Evolutionary conservation across 2,797 vertebrate genomes (phyloP).

Genomic region (Microchirus variegatus): DNA sequence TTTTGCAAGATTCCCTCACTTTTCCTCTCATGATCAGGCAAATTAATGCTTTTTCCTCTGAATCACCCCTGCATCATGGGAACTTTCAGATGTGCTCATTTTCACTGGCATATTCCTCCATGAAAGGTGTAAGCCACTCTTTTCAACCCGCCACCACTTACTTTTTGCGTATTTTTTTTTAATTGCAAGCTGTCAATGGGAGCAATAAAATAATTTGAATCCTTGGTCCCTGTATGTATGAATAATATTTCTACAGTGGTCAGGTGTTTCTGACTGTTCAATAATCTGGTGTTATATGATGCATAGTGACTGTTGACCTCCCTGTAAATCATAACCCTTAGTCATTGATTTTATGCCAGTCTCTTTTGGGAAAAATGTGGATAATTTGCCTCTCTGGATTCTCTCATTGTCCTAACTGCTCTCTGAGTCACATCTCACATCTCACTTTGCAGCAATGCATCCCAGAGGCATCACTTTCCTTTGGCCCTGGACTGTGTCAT

Average conservation of each 20-base stretch:
- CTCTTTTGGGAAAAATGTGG: constrained; percentile 55
- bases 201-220: constrained; percentile 41
- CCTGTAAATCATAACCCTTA: constrained; percentile 25
- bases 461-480: constrained; percentile 54
- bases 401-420: constrained; percentile 47
- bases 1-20: constrained; percentile 29
- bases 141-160: constrained; percentile 38
- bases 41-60: constrained; percentile 48
- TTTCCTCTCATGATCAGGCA: constrained; percentile 16
- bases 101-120: constrained; percentile 22
- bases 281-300: constrained; percentile 5
- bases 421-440: constrained; percentile 69
- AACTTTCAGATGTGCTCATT: constrained; percentile 30
- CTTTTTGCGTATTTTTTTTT: constrained; percentile 41
- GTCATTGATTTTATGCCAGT: constrained; percentile 49
- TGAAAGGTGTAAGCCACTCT: constrained; percentile 21
- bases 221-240: not conserved
- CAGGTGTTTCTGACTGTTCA: constrained; percentile 9
- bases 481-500: constrained; percentile 57
- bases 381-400: constrained; percentile 57
- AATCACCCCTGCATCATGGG: constrained; percentile 42
- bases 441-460: constrained; percentile 53
- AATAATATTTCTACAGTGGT: not conserved
- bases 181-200: constrained; percentile 35
- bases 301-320: constrained; percentile 14